A percentile compares a stretch with the other conserved stretches of the same genome.
Evolutionary conservation across 2,888 invertebrate genomes (phyloP).

Genomic region (Hedya salicella): DNA sequence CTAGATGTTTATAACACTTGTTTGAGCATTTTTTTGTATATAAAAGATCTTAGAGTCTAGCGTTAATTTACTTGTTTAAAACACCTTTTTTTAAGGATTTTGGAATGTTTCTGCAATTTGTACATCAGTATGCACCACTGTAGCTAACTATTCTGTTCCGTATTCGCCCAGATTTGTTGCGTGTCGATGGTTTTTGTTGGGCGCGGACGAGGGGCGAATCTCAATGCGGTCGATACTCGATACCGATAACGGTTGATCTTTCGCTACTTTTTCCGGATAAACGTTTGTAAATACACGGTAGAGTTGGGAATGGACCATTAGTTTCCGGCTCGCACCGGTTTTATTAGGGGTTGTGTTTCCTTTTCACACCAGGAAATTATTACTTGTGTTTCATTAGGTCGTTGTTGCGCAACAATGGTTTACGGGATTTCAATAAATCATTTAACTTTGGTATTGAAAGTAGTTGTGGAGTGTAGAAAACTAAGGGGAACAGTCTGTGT

Average conservation of each 20-base stretch:
- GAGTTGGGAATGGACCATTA: slow-evolving; percentile 21
- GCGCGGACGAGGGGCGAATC: slow-evolving; percentile 39
- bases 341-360: slow-evolving; percentile 25
- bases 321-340: slow-evolving; percentile 24
- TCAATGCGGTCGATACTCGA: slow-evolving; percentile 39
- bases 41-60: too few species aligned
- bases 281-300: slow-evolving; percentile 25
- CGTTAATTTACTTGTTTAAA: too few species aligned
- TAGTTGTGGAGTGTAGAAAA: too few species aligned
- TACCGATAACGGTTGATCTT: slow-evolving; percentile 34
- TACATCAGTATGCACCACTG: slow-evolving; percentile 24
- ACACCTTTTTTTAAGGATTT: too few species aligned
- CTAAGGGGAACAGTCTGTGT: too few species aligned
- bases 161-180: slow-evolving; percentile 71
- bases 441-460: too few species aligned
- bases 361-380: slow-evolving; percentile 16
- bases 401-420: not conserved
- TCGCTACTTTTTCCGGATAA: slow-evolving; percentile 13
- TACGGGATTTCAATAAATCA: not conserved
- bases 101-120: too few species aligned
- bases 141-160: slow-evolving; percentile 51
- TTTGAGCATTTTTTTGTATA: too few species aligned
- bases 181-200: slow-evolving; percentile 74
- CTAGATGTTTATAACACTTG: too few species aligned
- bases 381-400: slow-evolving; percentile 1